phyloP scores from a whole-genome alignment of 2,113 vertebrate genomes.

The Choloepus hoffmanni region DNA sequence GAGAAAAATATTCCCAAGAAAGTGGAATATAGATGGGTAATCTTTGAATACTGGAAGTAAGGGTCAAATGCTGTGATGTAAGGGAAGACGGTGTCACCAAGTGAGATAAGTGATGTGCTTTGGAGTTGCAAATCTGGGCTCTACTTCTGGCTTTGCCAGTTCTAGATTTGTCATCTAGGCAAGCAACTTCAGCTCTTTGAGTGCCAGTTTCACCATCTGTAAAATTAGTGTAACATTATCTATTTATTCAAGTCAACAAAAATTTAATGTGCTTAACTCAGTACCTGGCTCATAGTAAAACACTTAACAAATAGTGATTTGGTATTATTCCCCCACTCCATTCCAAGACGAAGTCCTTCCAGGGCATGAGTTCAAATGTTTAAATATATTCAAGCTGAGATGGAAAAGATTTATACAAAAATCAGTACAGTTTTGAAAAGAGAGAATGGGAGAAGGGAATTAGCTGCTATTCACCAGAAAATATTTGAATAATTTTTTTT shows the following conservation, averaged over 20 bases:
- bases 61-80: background rate
- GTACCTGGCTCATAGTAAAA: background rate
- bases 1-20: background rate
- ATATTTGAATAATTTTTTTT: background rate
- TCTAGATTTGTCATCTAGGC: background rate
- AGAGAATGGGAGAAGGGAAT: background rate
- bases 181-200: background rate
- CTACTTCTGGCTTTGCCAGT: background rate
- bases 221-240: background rate
- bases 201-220: background rate
- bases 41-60: background rate
- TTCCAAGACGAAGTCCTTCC: background rate
- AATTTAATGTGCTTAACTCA: background rate
- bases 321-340: background rate
- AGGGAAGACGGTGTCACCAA: background rate
- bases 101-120: background rate
- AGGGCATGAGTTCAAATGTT: background rate
- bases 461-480: background rate
- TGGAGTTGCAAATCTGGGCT: background rate
- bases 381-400: background rate
- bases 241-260: background rate
- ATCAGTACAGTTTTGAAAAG: background rate
- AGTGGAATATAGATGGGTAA: background rate
- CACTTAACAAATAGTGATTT: background rate
- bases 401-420: background rate